These are phyloP conservation scores for Opisthocomus hoazin DNA, from an alignment of 2,113 vertebrate genomes.

Conservation along the genomic window DNA sequence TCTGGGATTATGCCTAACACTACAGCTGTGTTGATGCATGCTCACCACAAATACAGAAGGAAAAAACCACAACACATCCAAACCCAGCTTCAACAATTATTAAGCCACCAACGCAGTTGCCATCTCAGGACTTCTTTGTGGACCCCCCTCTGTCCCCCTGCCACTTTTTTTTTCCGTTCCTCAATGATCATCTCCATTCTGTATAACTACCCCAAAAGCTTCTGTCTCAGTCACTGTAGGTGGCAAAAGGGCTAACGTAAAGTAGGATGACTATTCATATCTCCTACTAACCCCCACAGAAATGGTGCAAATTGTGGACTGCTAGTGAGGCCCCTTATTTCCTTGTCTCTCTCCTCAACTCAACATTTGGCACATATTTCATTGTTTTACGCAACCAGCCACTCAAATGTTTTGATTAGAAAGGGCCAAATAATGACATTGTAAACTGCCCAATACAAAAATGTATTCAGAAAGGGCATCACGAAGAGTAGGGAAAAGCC, in stretches of 20 bases:
- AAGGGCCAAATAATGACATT: not conserved
- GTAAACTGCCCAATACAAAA: not conserved
- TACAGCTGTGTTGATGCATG: conserved; percentile 34
- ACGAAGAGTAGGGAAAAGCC: not conserved
- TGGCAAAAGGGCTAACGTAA: not conserved
- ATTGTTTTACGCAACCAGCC: not conserved
- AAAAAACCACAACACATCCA: not conserved
- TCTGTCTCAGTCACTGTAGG: not conserved
- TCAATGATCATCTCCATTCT: not conserved
- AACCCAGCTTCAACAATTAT: not conserved
- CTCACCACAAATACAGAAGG: conserved; percentile 32
- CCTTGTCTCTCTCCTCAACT: not conserved
- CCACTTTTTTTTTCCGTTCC: not conserved
- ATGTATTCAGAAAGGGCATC: not conserved
- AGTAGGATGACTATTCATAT: not conserved
- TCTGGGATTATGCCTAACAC: conserved; percentile 26
- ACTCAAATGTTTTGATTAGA: not conserved
- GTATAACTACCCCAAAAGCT: not conserved
- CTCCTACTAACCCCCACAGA: not conserved
- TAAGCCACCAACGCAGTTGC: not conserved
- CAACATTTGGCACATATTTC: not conserved
- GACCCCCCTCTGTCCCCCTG: too few species aligned
- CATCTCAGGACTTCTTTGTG: not conserved
- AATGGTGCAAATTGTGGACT: not conserved
- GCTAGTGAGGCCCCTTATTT: not conserved